Base-by-base conservation (phyloP, 2,113 vertebrate species). In the Ageneiosus marmoratus region DNA sequence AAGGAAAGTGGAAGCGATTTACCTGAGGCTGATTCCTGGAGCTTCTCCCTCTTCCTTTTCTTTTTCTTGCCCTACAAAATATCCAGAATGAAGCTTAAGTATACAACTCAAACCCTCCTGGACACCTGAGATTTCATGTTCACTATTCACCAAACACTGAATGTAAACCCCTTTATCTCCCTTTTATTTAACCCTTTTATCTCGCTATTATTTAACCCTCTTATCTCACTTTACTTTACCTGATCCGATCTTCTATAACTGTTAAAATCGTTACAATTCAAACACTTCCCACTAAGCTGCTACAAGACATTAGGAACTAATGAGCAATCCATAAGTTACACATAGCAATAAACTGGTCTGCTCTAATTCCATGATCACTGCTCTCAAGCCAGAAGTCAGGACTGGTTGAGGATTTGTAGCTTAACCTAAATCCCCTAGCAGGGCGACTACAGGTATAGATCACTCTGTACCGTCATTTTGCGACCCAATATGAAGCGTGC, bases 31-130 rank as follows among this genome's bases (percentile, higher is more conserved):
- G 97, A 94, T 89, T 99, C 98, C 94, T 99, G 98, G 83, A 99
- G 95, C 88, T 99, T 99, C 94, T 99, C 98, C 94, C 98, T 95
- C 97, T 99, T 99, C 94, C 98, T 97, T 94, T 99, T 99, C 94
- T 99, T 99, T 93, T 99, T 99, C 96, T 99, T 99, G 91, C 98
- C 98, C 98, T 99, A 93, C 80, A 95, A 95, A 92, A 94, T 4
- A 90, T 92, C 85, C 88, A 92, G 90, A 91, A 89, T 89, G 91
- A 92, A 91, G 84, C 90, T 93, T 94, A 92, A 94, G 93, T 91
- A 76, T 92, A 92, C 92, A 92, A 91, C 93, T 92, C 92, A 92
- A 94, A 91, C 92, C 94, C 92, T 93, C 93, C 93, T 91, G 89
- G 89, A 91, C 92, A 93, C 92, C 92, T 92, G 87, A 93, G 15